phyloP scores from a whole-genome alignment of 2,113 vertebrate species.

The Chascanopsetta lugubris region DNA sequence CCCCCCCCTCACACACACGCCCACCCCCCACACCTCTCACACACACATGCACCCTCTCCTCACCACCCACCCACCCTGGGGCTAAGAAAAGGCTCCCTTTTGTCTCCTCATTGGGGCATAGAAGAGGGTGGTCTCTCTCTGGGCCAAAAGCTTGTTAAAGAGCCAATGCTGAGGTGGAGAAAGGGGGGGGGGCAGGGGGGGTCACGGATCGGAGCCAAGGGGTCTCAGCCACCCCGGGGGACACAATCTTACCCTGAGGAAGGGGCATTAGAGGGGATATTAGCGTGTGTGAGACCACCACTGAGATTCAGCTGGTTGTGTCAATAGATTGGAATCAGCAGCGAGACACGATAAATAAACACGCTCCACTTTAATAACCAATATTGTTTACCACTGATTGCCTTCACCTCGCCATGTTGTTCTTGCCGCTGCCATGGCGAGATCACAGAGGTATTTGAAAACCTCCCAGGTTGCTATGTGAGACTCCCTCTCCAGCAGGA shows the following conservation, averaged over 20 bases:
- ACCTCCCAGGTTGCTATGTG: slow-evolving; percentile 54
- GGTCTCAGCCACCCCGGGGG: slow-evolving; percentile 50
- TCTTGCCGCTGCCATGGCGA: not conserved
- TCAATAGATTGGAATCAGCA: slow-evolving; percentile 45
- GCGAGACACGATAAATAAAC: slow-evolving; percentile 25
- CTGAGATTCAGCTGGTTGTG: slow-evolving; percentile 48
- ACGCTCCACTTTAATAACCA: not conserved
- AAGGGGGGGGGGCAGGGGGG: slow-evolving; percentile 2
- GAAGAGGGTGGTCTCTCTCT: slow-evolving; percentile 66
- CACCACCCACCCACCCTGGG: slow-evolving; percentile 44
- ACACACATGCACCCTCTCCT: no score
- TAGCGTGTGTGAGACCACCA: slow-evolving; percentile 51
- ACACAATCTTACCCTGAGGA: slow-evolving; percentile 49
- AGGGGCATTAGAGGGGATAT: slow-evolving; percentile 50
- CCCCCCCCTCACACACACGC: no score
- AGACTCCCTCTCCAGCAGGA: slow-evolving; percentile 55
- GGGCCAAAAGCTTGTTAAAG: slow-evolving; percentile 71
- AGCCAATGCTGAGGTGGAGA: slow-evolving; percentile 33
- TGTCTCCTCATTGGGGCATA: slow-evolving; percentile 67
- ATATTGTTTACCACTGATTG: no score
- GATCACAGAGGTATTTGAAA: slow-evolving; percentile 49
- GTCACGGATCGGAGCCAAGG: slow-evolving; percentile 34
- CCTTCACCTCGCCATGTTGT: slow-evolving; percentile 31
- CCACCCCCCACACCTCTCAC: no score
- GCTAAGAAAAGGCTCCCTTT: slow-evolving; percentile 63